phyloP scores from a whole-genome alignment of 2,113 vertebrate species.

The Taurulus bubalis region DNA sequence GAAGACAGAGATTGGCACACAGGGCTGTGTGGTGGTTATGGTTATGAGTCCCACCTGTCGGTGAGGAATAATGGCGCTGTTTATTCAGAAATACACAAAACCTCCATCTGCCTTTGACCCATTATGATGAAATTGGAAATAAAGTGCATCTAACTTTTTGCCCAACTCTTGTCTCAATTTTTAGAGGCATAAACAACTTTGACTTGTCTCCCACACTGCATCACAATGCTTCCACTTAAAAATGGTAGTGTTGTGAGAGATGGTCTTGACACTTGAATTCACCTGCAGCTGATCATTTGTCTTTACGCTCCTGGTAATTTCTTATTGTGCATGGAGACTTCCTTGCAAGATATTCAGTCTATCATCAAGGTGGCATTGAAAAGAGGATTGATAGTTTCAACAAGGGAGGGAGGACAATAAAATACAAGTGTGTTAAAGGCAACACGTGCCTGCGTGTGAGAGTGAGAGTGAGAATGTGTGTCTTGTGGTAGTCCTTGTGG shows the following conservation, averaged over 20 bases:
- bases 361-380: slow-evolving; percentile 54
- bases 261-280: slow-evolving; percentile 3
- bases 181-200: not conserved
- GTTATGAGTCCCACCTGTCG: slow-evolving; percentile 51
- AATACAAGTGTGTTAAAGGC: slow-evolving; percentile 57
- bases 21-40: slow-evolving; percentile 17
- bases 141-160: slow-evolving; percentile 29
- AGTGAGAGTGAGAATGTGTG: not conserved
- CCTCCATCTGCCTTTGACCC: slow-evolving; percentile 18
- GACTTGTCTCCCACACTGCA: slow-evolving; percentile 5
- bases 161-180: slow-evolving; percentile 1
- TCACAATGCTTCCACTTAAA: slow-evolving; percentile 12
- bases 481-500: slow-evolving; percentile 36
- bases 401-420: not conserved
- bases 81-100: slow-evolving; percentile 56
- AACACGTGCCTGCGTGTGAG: slow-evolving; percentile 31
- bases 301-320: not conserved
- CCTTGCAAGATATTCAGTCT: not conserved
- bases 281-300: not conserved
- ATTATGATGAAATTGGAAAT: slow-evolving; percentile 48
- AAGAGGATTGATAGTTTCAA: slow-evolving; percentile 33
- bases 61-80: slow-evolving; percentile 68
- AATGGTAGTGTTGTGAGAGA: not conserved
- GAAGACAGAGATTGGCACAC: slow-evolving; percentile 50
- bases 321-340: not conserved